Percentiles rank a stretch among this genome's conserved stretches.
These are phyloP conservation scores for Hepsetus odoe DNA, from an alignment of 2,113 vertebrate genomes.

Conservation along the genomic window DNA sequence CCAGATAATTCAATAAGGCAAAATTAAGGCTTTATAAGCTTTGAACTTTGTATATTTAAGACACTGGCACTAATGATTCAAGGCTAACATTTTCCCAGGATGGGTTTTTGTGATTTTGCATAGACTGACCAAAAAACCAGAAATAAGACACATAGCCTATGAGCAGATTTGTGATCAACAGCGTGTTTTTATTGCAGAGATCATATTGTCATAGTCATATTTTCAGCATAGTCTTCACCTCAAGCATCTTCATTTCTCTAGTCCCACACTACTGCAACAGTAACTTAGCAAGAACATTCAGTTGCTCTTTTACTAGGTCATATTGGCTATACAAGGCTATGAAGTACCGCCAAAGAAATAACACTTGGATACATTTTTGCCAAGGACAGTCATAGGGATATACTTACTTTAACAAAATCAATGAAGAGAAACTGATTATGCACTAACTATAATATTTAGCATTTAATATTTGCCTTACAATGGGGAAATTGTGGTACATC, in stretches of 20 bases:
- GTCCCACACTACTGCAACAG: slow-evolving; percentile 20
- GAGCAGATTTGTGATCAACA: neutral
- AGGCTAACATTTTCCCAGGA: neutral
- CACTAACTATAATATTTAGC: slow-evolving; percentile 23
- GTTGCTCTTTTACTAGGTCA: slow-evolving; percentile 23
- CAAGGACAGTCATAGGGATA: slow-evolving; percentile 6
- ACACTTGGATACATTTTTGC: slow-evolving; percentile 36
- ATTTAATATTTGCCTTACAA: slow-evolving; percentile 38
- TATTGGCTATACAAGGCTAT: slow-evolving; percentile 3
- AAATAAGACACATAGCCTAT: slow-evolving; percentile 50
- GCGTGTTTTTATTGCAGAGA: slow-evolving; percentile 47
- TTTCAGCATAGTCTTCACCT: slow-evolving; percentile 31
- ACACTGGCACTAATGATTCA: no score
- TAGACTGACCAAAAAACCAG: slow-evolving; percentile 56
- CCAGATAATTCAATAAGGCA: no score
- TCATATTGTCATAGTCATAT: no score
- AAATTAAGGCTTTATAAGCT: no score
- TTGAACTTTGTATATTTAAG: no score
- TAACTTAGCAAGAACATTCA: slow-evolving; percentile 16
- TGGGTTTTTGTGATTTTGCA: neutral
- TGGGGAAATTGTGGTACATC: slow-evolving; percentile 11
- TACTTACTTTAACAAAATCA: slow-evolving; percentile 11
- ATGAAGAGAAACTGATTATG: slow-evolving; percentile 15
- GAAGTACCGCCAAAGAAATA: slow-evolving; percentile 33
- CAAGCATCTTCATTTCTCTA: slow-evolving; percentile 9